Evolutionary conservation across 2,888 invertebrate species (phyloP), one percentile per base, ranked within the genome.

Genomic region (Ariolimax columbianus): DNA sequence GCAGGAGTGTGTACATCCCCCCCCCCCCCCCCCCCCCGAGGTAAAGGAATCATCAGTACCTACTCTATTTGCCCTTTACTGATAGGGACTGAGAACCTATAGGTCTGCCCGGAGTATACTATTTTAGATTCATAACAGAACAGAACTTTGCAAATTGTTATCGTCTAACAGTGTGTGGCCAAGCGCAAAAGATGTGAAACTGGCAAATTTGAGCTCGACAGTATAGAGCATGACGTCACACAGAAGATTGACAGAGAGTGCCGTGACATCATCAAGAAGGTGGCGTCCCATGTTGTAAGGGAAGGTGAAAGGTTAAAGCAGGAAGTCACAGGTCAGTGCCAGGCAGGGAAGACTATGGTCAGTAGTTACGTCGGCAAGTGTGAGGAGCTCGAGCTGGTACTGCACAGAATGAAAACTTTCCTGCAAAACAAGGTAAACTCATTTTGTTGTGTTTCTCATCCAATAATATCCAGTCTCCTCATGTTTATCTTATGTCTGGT

Each of bases 211-310:
- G 85, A 85, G 23, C 77, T 85, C 40, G 81, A 85, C 26, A 66
- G 81, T 17, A 81, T 85, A 66, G 81, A 85, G 55, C 81, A 68
- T n/a, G 81, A 85, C 81, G 81, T 85, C 38, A 81, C 66, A 38
- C 38, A 68, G 40, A 75, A 81, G 38, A 77, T 85, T 51, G 85
- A 85, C 30, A 47, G 68, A 7, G 85, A 85, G 33, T 80, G 85
- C 47, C 81, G 81, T 23, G 85, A 81, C 51, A 73, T 85, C 11
- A 66, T 85, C 63, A 80, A 77, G 59, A 85, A 81, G 68, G 85
- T 85, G 47, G 77, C 85, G 38, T 80, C 80, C 11, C 51, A 68
- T 68, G 75, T 85, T 77, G 51, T 80, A 55, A 68, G 9, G n/a
- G 81, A 81, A n/a, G 81, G 81, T 30, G 85, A 85, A 43, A 19